A percentile compares a stretch with the other conserved stretches of the same genome.
Conservation (phyloP, 2,888 invertebrate genomes). For the Drosophila demipolita region DNA sequence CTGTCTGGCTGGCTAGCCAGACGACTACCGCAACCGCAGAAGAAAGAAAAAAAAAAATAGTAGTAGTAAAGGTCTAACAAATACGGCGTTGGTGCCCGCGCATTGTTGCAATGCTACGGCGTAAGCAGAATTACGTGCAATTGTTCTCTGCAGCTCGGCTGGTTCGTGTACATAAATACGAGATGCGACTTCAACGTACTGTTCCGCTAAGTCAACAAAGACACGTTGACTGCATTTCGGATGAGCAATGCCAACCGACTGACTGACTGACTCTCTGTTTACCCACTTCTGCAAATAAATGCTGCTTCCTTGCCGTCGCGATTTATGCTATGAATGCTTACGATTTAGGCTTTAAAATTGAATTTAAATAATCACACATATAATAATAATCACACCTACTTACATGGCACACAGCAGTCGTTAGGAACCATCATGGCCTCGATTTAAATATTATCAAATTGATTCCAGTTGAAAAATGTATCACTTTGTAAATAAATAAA, state of each 20-base stretch:
- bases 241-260: conserved; percentile 55
- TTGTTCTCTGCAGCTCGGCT: conserved; percentile 78
- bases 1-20: conserved; percentile 31
- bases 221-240: conserved; percentile 77
- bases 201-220: conserved; percentile 69
- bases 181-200: conserved; percentile 46
- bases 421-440: not conserved
- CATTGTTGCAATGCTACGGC: conserved; percentile 69
- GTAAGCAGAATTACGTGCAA: conserved; percentile 82
- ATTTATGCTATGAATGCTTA: conserved; percentile 6
- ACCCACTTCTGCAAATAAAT: conserved; percentile 51
- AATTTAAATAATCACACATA: conserved; percentile 1
- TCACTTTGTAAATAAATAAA: not conserved
- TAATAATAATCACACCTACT: not conserved
- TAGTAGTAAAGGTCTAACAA: conserved; percentile 49
- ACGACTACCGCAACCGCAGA: conserved; percentile 69
- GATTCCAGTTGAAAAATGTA: not conserved
- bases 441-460: not conserved
- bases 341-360: conserved; percentile 33
- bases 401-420: not conserved
- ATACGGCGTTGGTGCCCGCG: conserved; percentile 46
- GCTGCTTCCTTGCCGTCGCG: conserved; percentile 30
- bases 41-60: conserved; percentile 12
- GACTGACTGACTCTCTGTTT: conserved; percentile 53
- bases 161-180: conserved; percentile 82